phyloP scores from a whole-genome alignment of 2,113 vertebrate species.

The Copsychus sechellarum region DNA sequence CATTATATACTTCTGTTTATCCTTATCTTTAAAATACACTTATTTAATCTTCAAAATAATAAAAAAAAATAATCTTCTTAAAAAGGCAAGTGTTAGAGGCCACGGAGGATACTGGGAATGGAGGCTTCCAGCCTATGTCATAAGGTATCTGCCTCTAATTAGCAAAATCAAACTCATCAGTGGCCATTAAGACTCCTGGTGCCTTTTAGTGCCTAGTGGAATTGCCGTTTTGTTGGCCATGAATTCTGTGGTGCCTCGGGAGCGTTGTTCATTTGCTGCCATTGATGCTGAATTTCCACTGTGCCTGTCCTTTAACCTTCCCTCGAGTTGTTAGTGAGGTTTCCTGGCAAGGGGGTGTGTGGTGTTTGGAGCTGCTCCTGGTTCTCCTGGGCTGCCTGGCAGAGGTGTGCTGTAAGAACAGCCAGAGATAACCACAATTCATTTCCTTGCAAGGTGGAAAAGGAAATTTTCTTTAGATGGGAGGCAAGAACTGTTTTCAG shows the following conservation, averaged over 20 bases:
- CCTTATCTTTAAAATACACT: neutral
- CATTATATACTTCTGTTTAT: neutral
- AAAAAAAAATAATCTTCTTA: neutral
- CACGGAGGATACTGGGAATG: neutral
- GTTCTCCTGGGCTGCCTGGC: neutral
- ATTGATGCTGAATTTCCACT: neutral
- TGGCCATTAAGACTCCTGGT: neutral
- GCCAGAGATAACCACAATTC: neutral
- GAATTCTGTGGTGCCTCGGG: neutral
- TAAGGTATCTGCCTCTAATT: neutral
- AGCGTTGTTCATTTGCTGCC: neutral
- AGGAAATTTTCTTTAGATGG: neutral
- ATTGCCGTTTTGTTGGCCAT: neutral
- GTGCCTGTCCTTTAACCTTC: neutral
- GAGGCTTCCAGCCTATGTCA: neutral
- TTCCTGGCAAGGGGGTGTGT: neutral
- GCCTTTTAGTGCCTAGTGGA: neutral
- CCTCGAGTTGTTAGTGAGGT: accelerated
- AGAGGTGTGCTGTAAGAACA: neutral
- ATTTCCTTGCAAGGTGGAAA: neutral
- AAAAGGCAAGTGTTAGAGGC: neutral
- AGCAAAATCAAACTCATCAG: neutral
- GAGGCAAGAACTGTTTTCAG: neutral
- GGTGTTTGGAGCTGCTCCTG: neutral
- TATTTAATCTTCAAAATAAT: neutral